Conservation (phyloP, 2,113 vertebrate genomes). For the Marcusenius ussheri region DNA sequence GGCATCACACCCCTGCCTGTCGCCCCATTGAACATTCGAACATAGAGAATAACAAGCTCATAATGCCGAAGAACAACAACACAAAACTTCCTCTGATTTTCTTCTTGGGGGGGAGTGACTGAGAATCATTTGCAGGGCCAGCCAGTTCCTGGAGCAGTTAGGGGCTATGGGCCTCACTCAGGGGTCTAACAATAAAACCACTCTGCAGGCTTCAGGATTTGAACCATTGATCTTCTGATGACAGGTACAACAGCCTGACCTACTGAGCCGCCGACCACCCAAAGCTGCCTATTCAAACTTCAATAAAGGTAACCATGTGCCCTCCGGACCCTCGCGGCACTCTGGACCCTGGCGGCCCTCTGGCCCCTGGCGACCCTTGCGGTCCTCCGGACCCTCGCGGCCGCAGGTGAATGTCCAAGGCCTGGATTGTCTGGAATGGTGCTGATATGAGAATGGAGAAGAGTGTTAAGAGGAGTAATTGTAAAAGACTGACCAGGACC, state of each 20-base stretch:
- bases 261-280: neutral
- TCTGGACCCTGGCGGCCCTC: neutral
- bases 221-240: neutral
- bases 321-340: neutral
- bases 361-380: neutral
- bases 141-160: neutral
- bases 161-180: neutral
- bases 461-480: neutral
- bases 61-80: neutral
- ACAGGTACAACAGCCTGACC: neutral
- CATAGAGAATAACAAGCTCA: neutral
- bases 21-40: neutral
- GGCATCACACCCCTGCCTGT: neutral
- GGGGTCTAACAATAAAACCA: neutral
- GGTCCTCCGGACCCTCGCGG: neutral
- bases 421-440: neutral
- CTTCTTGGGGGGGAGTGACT: neutral
- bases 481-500: neutral
- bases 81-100: neutral
- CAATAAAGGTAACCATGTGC: neutral
- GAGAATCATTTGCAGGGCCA: neutral
- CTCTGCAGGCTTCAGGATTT: neutral
- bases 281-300: neutral
- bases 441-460: neutral
- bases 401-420: neutral